phyloP scores from a whole-genome alignment of 2,888 invertebrate species.

The Macaria liturata region DNA sequence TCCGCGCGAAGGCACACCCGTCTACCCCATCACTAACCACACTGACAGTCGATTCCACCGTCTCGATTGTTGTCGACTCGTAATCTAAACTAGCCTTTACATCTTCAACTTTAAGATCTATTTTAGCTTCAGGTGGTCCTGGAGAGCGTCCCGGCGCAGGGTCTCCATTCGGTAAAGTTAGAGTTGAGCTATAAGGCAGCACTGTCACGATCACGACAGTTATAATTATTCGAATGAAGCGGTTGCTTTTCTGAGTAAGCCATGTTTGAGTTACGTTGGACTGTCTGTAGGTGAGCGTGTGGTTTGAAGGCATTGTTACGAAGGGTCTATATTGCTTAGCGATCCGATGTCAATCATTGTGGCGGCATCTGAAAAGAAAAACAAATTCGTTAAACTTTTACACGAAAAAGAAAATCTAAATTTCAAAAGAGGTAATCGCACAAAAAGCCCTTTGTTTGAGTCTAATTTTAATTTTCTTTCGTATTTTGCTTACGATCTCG shows the following conservation, averaged over 20 bases:
- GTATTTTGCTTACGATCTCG: neutral
- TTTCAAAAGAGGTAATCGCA: too few relatives aligned
- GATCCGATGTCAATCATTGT: conserved; percentile 35
- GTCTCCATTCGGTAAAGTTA: conserved; percentile 81
- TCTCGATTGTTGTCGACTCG: conserved; percentile 56
- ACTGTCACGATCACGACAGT: conserved; percentile 59
- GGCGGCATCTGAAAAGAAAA: conserved; percentile 37
- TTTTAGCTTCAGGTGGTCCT: conserved; percentile 75
- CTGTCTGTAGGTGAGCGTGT: conserved; percentile 25
- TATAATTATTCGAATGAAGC: conserved; percentile 43
- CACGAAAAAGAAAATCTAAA: too few relatives aligned
- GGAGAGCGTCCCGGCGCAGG: conserved; percentile 87
- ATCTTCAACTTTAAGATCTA: conserved; percentile 41
- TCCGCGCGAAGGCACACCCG: conserved; percentile 71
- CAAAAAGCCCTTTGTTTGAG: neutral
- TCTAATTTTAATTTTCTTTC: conserved; percentile 4
- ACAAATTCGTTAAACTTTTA: too few relatives aligned
- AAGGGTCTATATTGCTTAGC: conserved; percentile 16
- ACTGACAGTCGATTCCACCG: conserved; percentile 49
- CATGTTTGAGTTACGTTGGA: conserved; percentile 38
- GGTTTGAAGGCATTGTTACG: conserved; percentile 35
- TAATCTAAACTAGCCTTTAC: conserved; percentile 50
- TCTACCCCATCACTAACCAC: conserved; percentile 51
- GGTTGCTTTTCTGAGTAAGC: conserved; percentile 54
- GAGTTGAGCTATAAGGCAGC: conserved; percentile 69